phyloP scores from a whole-genome alignment of 2,888 invertebrate species.

The Sarcophaga variegata region DNA sequence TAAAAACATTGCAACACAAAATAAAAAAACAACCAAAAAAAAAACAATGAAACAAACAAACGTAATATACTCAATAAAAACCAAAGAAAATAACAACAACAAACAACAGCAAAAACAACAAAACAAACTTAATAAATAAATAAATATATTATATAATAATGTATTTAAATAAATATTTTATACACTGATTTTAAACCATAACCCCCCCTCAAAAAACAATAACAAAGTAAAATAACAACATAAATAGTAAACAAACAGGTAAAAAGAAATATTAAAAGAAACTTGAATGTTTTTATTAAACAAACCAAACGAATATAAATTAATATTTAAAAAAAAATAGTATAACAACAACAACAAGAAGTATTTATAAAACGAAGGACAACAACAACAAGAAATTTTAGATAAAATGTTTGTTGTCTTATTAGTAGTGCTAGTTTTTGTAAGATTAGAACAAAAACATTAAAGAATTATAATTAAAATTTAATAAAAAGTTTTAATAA shows the following conservation, averaged over 20 bases:
- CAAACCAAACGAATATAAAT: too few species aligned
- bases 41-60: constrained; percentile 38
- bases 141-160: constrained; percentile 35
- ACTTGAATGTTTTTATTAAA: too few species aligned
- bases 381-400: constrained; percentile 53
- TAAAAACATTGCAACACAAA: constrained; percentile 6
- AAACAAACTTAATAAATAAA: constrained; percentile 23
- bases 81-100: constrained; percentile 42
- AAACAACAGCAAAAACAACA: constrained; percentile 66
- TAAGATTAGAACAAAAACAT: constrained; percentile 18
- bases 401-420: constrained; percentile 61
- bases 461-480: too few species aligned
- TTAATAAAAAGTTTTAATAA: constrained; percentile 12
- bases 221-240: constrained; percentile 35
- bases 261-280: not conserved
- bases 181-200: constrained; percentile 77
- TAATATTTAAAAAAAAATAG: constrained; percentile 28
- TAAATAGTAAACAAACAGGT: constrained; percentile 32
- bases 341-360: constrained; percentile 22
- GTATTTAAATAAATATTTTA: constrained; percentile 72
- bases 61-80: too few species aligned
- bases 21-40: constrained; percentile 13
- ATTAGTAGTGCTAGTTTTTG: constrained; percentile 54
- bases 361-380: constrained; percentile 44
- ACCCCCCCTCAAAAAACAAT: constrained; percentile 19